Evolutionary conservation across 2,113 vertebrate species (phyloP).

Genomic region (Strigops habroptila): DNA sequence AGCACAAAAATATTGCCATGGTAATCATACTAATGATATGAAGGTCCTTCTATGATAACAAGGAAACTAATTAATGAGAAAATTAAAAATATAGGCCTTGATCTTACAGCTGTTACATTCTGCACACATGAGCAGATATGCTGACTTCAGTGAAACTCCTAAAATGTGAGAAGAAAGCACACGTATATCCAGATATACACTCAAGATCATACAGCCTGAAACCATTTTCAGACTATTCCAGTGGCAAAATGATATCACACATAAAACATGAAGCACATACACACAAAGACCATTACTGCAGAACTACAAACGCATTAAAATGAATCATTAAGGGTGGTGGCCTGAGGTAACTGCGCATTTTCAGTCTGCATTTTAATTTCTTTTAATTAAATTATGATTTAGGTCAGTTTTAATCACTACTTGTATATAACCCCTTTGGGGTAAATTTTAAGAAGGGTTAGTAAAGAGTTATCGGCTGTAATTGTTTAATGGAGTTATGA

Average conservation of each 20-base stretch:
- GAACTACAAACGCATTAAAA: constrained; percentile 39
- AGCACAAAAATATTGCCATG: not conserved
- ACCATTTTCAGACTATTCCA: not conserved
- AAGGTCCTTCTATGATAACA: not conserved
- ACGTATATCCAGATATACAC: not conserved
- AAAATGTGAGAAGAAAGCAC: not conserved
- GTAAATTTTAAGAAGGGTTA: constrained; percentile 38
- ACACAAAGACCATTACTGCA: not conserved
- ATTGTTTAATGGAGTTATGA: constrained; percentile 25
- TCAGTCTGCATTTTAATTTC: constrained; percentile 45
- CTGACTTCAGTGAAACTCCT: not conserved
- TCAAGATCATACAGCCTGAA: not conserved
- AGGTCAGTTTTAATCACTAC: constrained; percentile 62
- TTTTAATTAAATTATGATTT: constrained; percentile 70
- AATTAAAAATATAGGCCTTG: constrained; percentile 8
- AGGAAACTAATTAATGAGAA: constrained; percentile 19
- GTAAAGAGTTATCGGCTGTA: constrained; percentile 9
- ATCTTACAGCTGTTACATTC: constrained; percentile 21
- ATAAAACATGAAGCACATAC: constrained; percentile 3
- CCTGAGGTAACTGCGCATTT: constrained; percentile 42
- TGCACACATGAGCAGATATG: not conserved
- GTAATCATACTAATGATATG: not conserved
- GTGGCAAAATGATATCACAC: not conserved
- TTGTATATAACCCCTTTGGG: constrained; percentile 35
- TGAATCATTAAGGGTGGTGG: constrained; percentile 40